phyloP scores from a whole-genome alignment of 2,888 invertebrate genomes.

The Spodoptera littoralis region DNA sequence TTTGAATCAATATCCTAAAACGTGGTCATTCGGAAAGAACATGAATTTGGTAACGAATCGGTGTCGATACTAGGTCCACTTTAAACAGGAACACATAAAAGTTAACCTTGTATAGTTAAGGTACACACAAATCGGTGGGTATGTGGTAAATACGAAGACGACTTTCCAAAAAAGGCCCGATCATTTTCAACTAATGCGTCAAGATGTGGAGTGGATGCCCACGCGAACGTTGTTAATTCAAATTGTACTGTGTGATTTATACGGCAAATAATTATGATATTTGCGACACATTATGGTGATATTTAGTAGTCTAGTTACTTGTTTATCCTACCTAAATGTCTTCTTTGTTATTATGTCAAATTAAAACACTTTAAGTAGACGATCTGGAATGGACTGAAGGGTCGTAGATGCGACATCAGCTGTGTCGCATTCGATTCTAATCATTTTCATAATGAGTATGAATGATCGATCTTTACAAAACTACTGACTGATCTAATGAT shows the following conservation, averaged over 20 bases:
- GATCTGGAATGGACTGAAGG: no score
- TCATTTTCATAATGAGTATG: no score
- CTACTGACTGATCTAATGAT: no score
- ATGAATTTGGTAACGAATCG: not conserved
- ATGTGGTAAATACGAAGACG: conserved; percentile 54
- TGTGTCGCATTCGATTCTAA: no score
- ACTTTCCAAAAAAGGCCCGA: conserved; percentile 69
- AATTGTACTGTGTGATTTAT: conserved; percentile 39
- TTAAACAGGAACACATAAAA: conserved; percentile 3
- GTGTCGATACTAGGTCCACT: not conserved
- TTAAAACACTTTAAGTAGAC: no score
- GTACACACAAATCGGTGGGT: conserved; percentile 17
- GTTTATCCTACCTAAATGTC: no score
- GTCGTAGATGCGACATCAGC: no score
- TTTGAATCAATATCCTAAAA: no score
- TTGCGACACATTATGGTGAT: conserved; percentile 13
- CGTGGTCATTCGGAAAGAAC: not conserved
- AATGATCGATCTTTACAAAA: no score
- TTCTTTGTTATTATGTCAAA: no score
- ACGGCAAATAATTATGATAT: not conserved
- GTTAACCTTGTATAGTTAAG: conserved; percentile 33
- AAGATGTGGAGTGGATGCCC: conserved; percentile 65
- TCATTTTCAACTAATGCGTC: conserved; percentile 58
- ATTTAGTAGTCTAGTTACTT: not conserved
- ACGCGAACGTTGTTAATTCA: conserved; percentile 60